Evolutionary conservation across 2,113 vertebrate genomes (phyloP).

Genomic region (Athene noctua): DNA sequence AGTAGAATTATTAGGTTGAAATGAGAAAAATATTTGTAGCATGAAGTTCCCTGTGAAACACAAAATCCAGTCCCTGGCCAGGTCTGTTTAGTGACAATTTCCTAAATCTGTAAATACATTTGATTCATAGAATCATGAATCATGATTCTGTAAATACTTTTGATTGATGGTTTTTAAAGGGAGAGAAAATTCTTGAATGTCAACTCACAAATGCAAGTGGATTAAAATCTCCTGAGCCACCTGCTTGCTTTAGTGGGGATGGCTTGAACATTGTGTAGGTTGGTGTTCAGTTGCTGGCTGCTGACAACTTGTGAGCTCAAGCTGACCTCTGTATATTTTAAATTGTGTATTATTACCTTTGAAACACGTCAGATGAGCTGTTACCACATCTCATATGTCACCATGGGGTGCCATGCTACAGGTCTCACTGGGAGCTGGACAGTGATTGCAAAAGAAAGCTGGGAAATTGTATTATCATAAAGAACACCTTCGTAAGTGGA

Average conservation of each 20-base stretch:
- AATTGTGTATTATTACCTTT: not conserved
- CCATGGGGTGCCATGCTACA: not conserved
- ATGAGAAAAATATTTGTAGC: not conserved
- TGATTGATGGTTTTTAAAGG: not conserved
- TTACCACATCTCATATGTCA: not conserved
- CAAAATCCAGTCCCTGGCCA: not conserved
- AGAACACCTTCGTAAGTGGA: not conserved
- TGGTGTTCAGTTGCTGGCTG: not conserved
- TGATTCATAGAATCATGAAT: conserved; percentile 2
- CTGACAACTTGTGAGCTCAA: not conserved
- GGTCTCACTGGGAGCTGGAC: not conserved
- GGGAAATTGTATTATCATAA: not conserved
- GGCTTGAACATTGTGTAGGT: not conserved
- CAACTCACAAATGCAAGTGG: not conserved
- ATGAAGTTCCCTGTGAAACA: not conserved
- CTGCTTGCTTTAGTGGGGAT: not conserved
- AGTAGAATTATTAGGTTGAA: not conserved
- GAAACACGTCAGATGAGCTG: not conserved
- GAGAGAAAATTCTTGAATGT: not conserved
- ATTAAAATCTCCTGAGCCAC: not conserved
- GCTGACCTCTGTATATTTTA: not conserved
- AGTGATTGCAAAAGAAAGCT: not conserved
- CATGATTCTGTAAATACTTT: not conserved
- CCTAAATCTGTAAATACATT: not conserved
- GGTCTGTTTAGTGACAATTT: not conserved